Base-by-base conservation (phyloP, 1,140 invertebrate species). In the Grapholita molesta region DNA sequence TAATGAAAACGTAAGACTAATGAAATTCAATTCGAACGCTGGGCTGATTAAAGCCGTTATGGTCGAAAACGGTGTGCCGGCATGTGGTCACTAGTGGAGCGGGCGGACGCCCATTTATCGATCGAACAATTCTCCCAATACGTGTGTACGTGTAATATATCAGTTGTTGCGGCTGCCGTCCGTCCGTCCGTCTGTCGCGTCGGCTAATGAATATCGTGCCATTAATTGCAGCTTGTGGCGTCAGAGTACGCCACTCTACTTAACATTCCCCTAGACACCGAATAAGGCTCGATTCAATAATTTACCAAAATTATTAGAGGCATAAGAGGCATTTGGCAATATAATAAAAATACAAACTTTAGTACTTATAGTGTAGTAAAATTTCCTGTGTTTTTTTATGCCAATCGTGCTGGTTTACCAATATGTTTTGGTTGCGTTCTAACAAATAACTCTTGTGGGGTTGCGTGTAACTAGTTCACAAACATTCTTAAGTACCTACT, bases 141-240 rank as follows among this genome's bases (percentile, higher is more conserved):
- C 80, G 80, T 75, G 76, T 79, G 77, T 82, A 82, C 77, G 74
- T 83, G 80, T 85, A 85, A 88, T 88, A 88, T 88, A 88, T 85
- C 77, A 83, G 79, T 67, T 42, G 73, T 66, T 35, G 70, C 67
- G 68, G 33, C 67, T 68, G 70, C 70, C 66, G 71, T 64, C 70
- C 69, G 70, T 61, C 70, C 24, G 55, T 38, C 70, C 66, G 70
- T 48, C 64, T 72, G 69, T 71, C 72, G 66, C 75, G 71, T 61
- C 71, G 72, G 71, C 77, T 84, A 82, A 84, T 84, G 80, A 82
- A 80, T 64, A 65, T 28, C 55, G 55, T 61, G 55, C 55, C 55
- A 61, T 61, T 61, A 61, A 61, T 61, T 61, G 55, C 55, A 61
- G 55, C 55, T 61, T 25, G 25, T 32, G 25, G 55, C 28, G 55